phyloP scores from a whole-genome alignment of 2,888 invertebrate species.

The Agonopterix heracliana region DNA sequence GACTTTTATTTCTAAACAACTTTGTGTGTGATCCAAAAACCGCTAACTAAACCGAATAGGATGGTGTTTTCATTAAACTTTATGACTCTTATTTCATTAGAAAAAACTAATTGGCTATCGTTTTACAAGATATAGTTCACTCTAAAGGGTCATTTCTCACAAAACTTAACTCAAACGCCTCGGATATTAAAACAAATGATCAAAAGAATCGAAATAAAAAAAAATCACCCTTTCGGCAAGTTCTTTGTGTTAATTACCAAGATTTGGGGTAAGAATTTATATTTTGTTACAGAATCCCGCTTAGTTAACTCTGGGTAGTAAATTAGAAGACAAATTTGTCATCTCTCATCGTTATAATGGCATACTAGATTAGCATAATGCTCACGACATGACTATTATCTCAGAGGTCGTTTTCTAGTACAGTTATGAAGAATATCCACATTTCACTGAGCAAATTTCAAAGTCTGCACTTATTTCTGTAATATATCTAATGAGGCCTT shows the following conservation, averaged over 20 bases:
- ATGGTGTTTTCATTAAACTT: slow-evolving; percentile 21
- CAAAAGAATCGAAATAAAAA: slow-evolving; percentile 40
- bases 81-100: slow-evolving; percentile 25
- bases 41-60: slow-evolving; percentile 2
- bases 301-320: background rate
- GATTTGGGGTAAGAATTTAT: too few species aligned
- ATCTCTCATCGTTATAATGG: too few species aligned
- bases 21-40: background rate
- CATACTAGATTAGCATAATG: too few species aligned
- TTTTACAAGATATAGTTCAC: background rate
- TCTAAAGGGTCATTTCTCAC: slow-evolving; percentile 38
- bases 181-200: slow-evolving; percentile 54
- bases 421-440: too few species aligned
- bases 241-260: slow-evolving; percentile 67
- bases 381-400: too few species aligned
- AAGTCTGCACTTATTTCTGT: too few species aligned
- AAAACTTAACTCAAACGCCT: slow-evolving; percentile 36
- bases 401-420: too few species aligned
- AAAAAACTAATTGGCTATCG: slow-evolving; percentile 17
- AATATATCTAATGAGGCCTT: too few species aligned
- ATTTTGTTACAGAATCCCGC: too few species aligned
- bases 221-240: slow-evolving; percentile 64
- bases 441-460: too few species aligned
- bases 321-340: too few species aligned
- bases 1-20: too few species aligned